Base-by-base conservation (phyloP, 1,140 invertebrate species). In the Conus ventricosus region DNA sequence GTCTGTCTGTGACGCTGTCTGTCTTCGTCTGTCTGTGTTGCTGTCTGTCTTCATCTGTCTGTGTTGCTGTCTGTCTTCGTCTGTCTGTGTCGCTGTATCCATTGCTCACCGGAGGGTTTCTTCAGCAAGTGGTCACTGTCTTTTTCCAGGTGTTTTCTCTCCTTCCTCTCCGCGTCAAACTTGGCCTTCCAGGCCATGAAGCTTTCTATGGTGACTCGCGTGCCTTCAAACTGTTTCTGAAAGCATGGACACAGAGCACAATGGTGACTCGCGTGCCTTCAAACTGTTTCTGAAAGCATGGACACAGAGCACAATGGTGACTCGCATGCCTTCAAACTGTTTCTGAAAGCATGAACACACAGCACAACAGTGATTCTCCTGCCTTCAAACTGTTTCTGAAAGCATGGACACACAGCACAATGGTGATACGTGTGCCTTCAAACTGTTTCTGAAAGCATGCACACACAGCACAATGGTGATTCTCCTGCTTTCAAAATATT, bases 191-290 rank as follows among this genome's bases (percentile, higher is more conserved):
- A 99, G 67, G 96, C 97, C 89, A 99, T 95, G 95, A 99, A 99
- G n/a, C 97, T 97, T 96, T 99, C 99, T 5, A 99, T 97, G 4
- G 98, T 98, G 0, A 99, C 99, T 93, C 97, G 96, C 4, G 98
- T 99, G 53, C 99, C 99, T 96, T 99, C 98, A 96, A 99, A 99
- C 93, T 97, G 96, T 97, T 98, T 98, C 97, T 98, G 94, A 78
- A 94, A 92, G 96, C 17, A 39, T 63, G n/a, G n/a, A 63, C 11
- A 63, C 60, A 63, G 1, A 63, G 11, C 71, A 81, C 88, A 83
- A 25, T 97, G 4, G 98, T 98, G 0, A 99, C 99, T 93, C 97
- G 96, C 4, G 98, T 99, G 53, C 99, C 99, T 96, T 99, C 98
- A 96, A 99, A 99, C 93, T 97, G 96, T 97, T 98, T 98, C 97